Evolutionary conservation across 2,797 vertebrate species (phyloP).

Genomic region (Chiloscyllium punctatum): DNA sequence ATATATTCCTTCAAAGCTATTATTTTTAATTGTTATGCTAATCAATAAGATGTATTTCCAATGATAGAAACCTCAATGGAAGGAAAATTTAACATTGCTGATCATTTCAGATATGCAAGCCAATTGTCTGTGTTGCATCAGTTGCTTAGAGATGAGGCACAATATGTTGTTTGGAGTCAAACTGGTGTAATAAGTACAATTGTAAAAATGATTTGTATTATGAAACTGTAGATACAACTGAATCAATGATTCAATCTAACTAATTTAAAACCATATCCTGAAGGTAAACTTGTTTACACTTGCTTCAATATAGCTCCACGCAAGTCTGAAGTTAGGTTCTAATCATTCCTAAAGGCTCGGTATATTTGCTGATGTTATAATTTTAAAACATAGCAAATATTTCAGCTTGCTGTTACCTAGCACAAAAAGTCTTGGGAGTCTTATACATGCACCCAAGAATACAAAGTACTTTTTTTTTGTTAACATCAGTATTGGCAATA

Average conservation of each 20-base stretch:
- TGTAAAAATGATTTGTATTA: not conserved
- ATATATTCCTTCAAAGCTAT: not conserved
- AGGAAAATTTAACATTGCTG: not conserved
- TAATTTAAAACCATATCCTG: not conserved
- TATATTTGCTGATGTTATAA: not conserved
- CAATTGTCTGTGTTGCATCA: not conserved
- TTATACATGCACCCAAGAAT: not conserved
- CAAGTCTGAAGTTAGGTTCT: not conserved
- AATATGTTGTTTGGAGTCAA: not conserved
- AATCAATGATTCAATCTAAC: not conserved
- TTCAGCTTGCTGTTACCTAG: not conserved
- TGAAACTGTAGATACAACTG: not conserved
- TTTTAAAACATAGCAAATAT: not conserved
- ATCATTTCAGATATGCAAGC: not conserved
- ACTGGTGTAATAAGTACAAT: not conserved
- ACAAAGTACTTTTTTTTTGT: not conserved
- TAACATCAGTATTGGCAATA: not conserved
- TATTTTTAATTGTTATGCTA: not conserved
- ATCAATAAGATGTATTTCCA: not conserved
- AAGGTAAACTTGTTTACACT: not conserved
- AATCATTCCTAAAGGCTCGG: not conserved
- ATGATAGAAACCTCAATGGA: not conserved
- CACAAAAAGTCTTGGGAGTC: not conserved
- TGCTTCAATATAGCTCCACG: not conserved
- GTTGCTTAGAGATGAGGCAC: not conserved